Evolutionary conservation across 1,140 invertebrate genomes (phyloP), one percentile per base, ranked within the genome.

Genomic region (Vanessa atalanta): DNA sequence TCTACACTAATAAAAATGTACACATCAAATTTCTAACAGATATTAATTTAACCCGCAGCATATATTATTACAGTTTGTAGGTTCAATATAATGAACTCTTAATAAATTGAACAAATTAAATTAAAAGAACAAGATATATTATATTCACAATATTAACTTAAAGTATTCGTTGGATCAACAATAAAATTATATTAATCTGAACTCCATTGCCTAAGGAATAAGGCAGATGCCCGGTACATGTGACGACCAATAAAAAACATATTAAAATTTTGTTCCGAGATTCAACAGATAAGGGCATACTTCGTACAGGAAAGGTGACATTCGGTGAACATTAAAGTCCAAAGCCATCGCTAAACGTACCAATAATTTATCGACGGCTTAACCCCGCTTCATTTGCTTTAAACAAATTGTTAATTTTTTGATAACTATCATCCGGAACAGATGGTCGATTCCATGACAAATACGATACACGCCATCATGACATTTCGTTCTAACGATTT

Each of bases 391-490:
- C 89, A 91, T 93, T 93, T 91, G 87, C 88, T 87, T 93, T 93
- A 93, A 92, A 93, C 91, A 93, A 93, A 93, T 93, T 93, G 89
- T 91, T 91, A 91, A 93, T 93, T 93, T 90, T 89, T 91, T 84
- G 90, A 93, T 93, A 93, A 85, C 87, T 87, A 93, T 91, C 89
- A 87, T 89, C 88, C 86, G 89, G 86, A 88, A 91, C 90, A 93
- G 89, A 91, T 93, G 90, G 88, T 84, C 73, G 65, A 66, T 78
- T 73, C 78, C 77, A 79, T 72, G 73, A 79, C 80, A 78, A 61
- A 73, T 75, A 53, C 14, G 8, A 12, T 13, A 11, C 61, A 75
- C 20, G 16, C 20, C 20, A 81, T 77, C 76, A 71, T 70, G 50
- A 76, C 50, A 70, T 75, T 70, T 77, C 70, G 60, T 4, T 9